These are phyloP conservation scores for Cardinalis cardinalis DNA, from an alignment of 2,113 vertebrate genomes.

Conservation along the genomic window DNA sequence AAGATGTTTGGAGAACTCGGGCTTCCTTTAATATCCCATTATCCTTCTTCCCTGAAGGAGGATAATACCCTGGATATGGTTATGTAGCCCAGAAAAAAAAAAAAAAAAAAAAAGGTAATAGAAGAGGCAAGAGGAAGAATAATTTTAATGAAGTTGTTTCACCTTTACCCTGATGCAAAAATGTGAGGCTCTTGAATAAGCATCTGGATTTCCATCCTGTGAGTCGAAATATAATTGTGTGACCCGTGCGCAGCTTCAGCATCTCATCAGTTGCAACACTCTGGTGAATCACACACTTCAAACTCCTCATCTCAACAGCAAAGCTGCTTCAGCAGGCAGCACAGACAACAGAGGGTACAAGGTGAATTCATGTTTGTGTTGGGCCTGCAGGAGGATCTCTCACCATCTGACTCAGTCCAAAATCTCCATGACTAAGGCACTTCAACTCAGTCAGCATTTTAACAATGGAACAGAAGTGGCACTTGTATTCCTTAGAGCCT, in stretches of 20 bases:
- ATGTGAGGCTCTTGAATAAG: conserved; percentile 4
- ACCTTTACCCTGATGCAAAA: conserved; percentile 31
- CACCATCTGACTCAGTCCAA: neutral
- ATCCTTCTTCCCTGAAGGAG: neutral
- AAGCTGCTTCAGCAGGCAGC: neutral
- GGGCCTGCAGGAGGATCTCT: neutral
- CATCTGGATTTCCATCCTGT: conserved; percentile 27
- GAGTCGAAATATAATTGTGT: neutral
- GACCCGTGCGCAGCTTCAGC: neutral
- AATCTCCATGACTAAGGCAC: neutral
- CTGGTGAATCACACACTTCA: neutral
- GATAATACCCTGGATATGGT: neutral
- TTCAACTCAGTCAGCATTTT: neutral
- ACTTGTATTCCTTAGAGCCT: neutral
- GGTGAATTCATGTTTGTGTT: neutral
- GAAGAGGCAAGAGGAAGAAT: neutral
- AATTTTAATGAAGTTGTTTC: conserved; percentile 24
- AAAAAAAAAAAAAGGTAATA: neutral
- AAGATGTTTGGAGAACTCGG: neutral
- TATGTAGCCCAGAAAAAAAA: neutral
- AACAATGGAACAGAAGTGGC: neutral
- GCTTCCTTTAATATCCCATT: neutral
- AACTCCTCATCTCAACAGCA: neutral
- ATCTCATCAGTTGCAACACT: neutral
- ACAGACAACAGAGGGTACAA: neutral